These are phyloP conservation scores for Aricia agestis DNA, from an alignment of 1,140 invertebrate species.

Conservation along the genomic window DNA sequence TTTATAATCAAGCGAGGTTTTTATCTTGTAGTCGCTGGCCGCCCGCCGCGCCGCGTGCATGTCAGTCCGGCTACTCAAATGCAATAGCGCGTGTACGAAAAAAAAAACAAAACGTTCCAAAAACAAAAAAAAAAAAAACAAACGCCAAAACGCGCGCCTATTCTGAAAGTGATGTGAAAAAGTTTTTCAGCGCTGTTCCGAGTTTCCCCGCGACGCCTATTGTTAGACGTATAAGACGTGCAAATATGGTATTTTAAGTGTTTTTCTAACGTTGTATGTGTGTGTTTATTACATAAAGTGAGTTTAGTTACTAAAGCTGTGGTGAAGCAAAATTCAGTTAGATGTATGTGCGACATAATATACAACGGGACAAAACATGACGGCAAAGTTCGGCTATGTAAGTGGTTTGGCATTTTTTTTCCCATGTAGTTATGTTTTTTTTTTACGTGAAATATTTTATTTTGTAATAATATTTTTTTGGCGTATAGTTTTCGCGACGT, in stretches of 20 bases:
- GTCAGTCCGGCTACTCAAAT: slow-evolving; percentile 55
- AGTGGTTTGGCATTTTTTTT: slow-evolving; percentile 43
- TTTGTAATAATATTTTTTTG: slow-evolving; percentile 19
- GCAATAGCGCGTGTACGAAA: slow-evolving; percentile 46
- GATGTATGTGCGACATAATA: slow-evolving; percentile 72
- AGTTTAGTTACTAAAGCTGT: slow-evolving; percentile 65
- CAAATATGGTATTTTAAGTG: slow-evolving; percentile 67
- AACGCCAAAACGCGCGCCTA: slow-evolving; percentile 36
- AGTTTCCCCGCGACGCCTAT: slow-evolving; percentile 68
- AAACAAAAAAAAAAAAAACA: slow-evolving; percentile 33
- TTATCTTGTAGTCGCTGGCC: slow-evolving; percentile 71
- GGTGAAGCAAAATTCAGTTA: slow-evolving; percentile 68
- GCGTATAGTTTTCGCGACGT: slow-evolving; percentile 27
- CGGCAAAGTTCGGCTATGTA: slow-evolving; percentile 77
- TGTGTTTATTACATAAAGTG: slow-evolving; percentile 73
- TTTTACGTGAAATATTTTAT: neutral
- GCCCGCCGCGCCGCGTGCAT: slow-evolving; percentile 63
- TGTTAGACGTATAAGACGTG: slow-evolving; percentile 55
- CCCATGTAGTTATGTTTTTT: slow-evolving; percentile 7
- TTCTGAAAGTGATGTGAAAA: slow-evolving; percentile 68
- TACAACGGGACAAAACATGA: slow-evolving; percentile 77
- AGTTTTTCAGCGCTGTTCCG: slow-evolving; percentile 56
- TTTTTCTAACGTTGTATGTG: slow-evolving; percentile 60
- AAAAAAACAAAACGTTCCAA: slow-evolving; percentile 35
- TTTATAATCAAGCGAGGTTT: slow-evolving; percentile 73